phyloP scores from a whole-genome alignment of 2,797 vertebrate species.

The Antennarius maculatus region DNA sequence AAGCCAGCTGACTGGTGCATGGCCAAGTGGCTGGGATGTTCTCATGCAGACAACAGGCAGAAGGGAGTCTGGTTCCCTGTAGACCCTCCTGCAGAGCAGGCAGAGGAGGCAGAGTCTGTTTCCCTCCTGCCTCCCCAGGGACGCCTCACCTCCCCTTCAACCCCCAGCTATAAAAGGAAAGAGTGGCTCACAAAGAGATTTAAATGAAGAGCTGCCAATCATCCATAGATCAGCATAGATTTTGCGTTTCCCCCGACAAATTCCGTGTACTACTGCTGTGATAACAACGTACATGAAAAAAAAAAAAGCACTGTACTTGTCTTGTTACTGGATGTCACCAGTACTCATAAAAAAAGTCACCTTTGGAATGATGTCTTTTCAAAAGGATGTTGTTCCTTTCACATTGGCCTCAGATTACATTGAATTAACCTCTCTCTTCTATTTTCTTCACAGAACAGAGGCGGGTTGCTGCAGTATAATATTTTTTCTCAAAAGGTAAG shows the following conservation, averaged over 20 bases:
- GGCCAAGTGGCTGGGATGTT: slow-evolving; percentile 50
- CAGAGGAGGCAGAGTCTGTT: slow-evolving; percentile 63
- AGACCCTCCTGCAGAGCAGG: slow-evolving; percentile 64
- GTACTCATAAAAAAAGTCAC: neutral
- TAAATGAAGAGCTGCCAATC: slow-evolving; percentile 62
- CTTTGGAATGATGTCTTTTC: slow-evolving; percentile 2
- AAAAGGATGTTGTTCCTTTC: neutral
- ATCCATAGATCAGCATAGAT: slow-evolving; percentile 31
- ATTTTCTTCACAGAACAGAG: slow-evolving; percentile 66
- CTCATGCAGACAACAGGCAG: slow-evolving; percentile 37
- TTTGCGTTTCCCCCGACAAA: slow-evolving; percentile 37
- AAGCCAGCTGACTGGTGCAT: slow-evolving; percentile 30
- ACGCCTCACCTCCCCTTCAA: neutral
- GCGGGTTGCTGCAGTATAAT: slow-evolving; percentile 56
- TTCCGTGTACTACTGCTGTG: neutral
- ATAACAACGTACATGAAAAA: slow-evolving; percentile 12
- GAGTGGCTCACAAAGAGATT: slow-evolving; percentile 66
- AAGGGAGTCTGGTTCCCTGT: slow-evolving; percentile 57
- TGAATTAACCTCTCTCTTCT: slow-evolving; percentile 27
- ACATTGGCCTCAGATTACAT: slow-evolving; percentile 6
- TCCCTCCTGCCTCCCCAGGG: slow-evolving; percentile 56
- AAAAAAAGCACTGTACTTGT: neutral
- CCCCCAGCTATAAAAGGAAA: slow-evolving; percentile 40
- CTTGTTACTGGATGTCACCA: neutral
- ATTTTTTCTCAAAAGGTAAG: slow-evolving; percentile 78